Conservation (phyloP, 2,113 vertebrate genomes). For the Catharus fuscescens region DNA sequence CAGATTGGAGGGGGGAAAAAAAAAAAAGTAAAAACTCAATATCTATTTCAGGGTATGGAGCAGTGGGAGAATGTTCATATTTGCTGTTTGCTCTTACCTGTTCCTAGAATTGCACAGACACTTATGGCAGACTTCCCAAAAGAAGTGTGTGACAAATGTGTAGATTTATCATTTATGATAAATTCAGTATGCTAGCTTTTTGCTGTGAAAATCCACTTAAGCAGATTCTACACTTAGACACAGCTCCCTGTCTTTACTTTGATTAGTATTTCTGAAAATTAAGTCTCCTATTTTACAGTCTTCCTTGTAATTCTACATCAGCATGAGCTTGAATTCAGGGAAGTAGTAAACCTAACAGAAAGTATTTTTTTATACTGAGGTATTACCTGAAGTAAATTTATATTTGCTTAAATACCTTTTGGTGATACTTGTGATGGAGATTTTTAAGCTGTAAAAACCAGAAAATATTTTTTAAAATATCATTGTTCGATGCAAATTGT, state of each 20-base stretch:
- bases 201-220: background rate
- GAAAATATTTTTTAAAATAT: background rate
- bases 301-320: background rate
- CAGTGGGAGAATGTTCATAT: background rate
- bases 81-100: background rate
- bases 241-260: background rate
- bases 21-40: background rate
- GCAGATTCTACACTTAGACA: background rate
- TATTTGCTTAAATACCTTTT: background rate
- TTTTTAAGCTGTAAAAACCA: background rate
- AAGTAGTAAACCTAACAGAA: background rate
- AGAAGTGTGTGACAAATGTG: background rate
- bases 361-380: background rate
- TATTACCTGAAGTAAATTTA: background rate
- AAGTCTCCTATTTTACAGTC: background rate
- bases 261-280: background rate
- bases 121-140: background rate
- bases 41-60: background rate
- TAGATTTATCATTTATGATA: background rate
- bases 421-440: background rate
- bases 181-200: background rate
- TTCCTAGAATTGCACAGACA: background rate
- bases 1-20: background rate
- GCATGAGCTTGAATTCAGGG: background rate
- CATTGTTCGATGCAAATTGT: background rate